phyloP scores from a whole-genome alignment of 2,113 vertebrate species.

The Phaethornis superciliosus region DNA sequence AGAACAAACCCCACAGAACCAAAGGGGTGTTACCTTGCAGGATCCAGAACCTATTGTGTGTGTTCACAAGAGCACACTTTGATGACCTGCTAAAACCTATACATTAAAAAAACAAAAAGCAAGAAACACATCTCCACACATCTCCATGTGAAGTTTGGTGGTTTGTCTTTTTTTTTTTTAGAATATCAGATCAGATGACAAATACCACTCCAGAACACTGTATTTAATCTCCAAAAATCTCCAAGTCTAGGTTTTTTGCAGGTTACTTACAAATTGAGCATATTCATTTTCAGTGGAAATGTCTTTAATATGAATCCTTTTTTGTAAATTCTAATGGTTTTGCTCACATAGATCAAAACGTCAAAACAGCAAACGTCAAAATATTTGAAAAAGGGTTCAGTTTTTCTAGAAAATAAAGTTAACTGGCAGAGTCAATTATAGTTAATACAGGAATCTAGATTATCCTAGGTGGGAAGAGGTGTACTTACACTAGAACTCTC shows the following conservation, averaged over 20 bases:
- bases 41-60: not conserved
- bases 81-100: not conserved
- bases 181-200: not conserved
- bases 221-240: not conserved
- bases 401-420: conserved; percentile 31
- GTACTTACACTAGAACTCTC: not conserved
- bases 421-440: not conserved
- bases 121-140: not conserved
- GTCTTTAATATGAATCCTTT: conserved; percentile 30
- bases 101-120: not conserved
- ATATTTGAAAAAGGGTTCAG: conserved; percentile 40
- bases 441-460: not conserved
- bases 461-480: not conserved
- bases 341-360: conserved; percentile 14
- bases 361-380: conserved; percentile 54
- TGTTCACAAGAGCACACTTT: not conserved
- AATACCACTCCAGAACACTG: not conserved
- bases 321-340: conserved; percentile 5
- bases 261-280: conserved; percentile 29
- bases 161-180: not conserved
- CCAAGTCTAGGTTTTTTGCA: not conserved
- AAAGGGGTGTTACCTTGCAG: not conserved
- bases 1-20: not conserved
- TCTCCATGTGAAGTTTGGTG: not conserved
- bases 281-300: conserved; percentile 34